phyloP scores from a whole-genome alignment of 2,113 vertebrate species.

The Circaetus cinerascens region DNA sequence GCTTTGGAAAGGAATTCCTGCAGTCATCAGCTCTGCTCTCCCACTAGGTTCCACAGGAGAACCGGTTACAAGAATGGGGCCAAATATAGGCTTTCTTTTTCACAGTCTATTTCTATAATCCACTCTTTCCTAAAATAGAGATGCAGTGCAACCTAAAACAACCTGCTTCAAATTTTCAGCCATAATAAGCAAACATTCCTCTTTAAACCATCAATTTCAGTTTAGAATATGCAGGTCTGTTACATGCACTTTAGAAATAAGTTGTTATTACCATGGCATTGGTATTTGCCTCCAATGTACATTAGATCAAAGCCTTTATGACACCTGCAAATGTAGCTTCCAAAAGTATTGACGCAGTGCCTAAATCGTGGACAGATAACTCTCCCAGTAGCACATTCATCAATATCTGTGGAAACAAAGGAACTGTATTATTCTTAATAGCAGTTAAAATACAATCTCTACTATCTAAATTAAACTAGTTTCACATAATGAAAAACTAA shows the following conservation, averaged over 20 bases:
- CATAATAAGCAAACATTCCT: background rate
- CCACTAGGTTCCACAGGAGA: background rate
- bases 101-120: background rate
- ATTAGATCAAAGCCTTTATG: conserved; percentile 91
- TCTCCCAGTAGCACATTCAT: conserved; percentile 88
- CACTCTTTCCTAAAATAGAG: background rate
- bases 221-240: background rate
- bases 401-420: conserved; percentile 82
- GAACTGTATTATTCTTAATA: background rate
- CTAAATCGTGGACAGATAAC: conserved; percentile 88
- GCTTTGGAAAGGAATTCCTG: background rate
- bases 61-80: background rate
- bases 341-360: conserved; percentile 96
- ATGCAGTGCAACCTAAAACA: background rate
- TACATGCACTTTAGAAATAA: background rate
- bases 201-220: background rate
- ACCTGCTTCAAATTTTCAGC: background rate
- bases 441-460: background rate
- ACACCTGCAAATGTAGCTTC: conserved; percentile 97
- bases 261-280: conserved; percentile 84
- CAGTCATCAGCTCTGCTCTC: background rate
- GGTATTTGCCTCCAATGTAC: conserved; percentile 93
- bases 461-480: background rate
- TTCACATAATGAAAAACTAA: background rate
- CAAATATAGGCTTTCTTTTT: background rate